A percentile compares a stretch with the other conserved stretches of the same genome.
These are phyloP conservation scores for Lasioglossum zephyrum DNA, from an alignment of 2,888 invertebrate species.

Conservation along the genomic window DNA sequence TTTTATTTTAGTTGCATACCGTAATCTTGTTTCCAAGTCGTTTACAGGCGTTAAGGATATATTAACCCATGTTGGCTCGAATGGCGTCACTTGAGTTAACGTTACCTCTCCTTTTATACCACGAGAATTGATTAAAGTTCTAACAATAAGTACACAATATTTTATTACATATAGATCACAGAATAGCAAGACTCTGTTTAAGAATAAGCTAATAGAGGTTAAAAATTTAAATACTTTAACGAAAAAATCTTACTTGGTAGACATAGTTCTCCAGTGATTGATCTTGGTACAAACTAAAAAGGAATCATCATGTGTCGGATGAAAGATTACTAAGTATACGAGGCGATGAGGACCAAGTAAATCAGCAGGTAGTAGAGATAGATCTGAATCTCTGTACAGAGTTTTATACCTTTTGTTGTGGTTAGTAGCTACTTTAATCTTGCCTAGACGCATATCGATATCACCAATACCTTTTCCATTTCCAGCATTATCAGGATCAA, in stretches of 20 bases:
- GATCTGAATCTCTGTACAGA: conserved; percentile 89
- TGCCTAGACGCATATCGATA: conserved; percentile 90
- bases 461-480: conserved; percentile 91
- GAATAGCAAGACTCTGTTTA: not conserved
- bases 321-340: conserved; percentile 93
- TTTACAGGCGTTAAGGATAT: conserved; percentile 89
- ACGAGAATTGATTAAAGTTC: conserved; percentile 90
- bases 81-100: conserved; percentile 92
- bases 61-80: conserved; percentile 92
- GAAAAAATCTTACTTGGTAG: conserved; percentile 89
- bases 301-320: conserved; percentile 90
- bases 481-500: conserved; percentile 92
- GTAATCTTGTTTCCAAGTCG: conserved; percentile 89
- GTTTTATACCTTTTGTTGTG: conserved; percentile 86
- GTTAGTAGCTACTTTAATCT: conserved; percentile 89
- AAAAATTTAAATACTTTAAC: conserved; percentile 8
- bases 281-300: conserved; percentile 94
- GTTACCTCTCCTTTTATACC: conserved; percentile 93
- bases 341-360: conserved; percentile 91
- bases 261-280: conserved; percentile 87
- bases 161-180: not conserved
- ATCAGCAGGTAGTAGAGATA: conserved; percentile 90
- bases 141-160: conserved; percentile 76
- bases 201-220: not conserved
- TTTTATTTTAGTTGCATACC: conserved; percentile 90